Percentiles rank a stretch among this genome's conserved stretches.
Conservation (phyloP, 1,140 invertebrate genomes). For the Drosophila setifemur region DNA sequence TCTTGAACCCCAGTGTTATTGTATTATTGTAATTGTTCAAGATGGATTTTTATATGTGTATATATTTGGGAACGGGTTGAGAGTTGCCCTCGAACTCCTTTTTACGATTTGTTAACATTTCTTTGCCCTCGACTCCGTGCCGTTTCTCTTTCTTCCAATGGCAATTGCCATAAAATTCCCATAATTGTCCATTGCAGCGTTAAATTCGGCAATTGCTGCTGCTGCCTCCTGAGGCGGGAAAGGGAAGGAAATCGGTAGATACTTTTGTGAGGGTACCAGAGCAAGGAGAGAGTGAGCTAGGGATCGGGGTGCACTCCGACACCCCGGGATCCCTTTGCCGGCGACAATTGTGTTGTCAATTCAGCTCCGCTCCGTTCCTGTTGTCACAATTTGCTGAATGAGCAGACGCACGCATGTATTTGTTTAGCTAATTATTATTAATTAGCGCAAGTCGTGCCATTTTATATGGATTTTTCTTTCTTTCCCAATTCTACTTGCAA, state of each 20-base stretch:
- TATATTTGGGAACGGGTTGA: slow-evolving; percentile 19
- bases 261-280: not conserved
- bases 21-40: slow-evolving; percentile 25
- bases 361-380: slow-evolving; percentile 25
- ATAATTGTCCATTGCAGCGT: slow-evolving; percentile 75
- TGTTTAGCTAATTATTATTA: slow-evolving; percentile 68
- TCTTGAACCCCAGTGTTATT: slow-evolving; percentile 5
- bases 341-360: slow-evolving; percentile 40
- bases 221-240: slow-evolving; percentile 1
- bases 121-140: slow-evolving; percentile 28
- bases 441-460: slow-evolving; percentile 43
- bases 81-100: slow-evolving; percentile 31
- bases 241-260: slow-evolving; percentile 11
- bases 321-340: slow-evolving; percentile 3
- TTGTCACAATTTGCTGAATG: slow-evolving; percentile 46
- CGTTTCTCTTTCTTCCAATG: slow-evolving; percentile 44
- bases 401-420: slow-evolving; percentile 45
- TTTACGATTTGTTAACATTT: slow-evolving; percentile 74
- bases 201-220: slow-evolving; percentile 65
- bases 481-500: not conserved
- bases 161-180: slow-evolving; percentile 73
- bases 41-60: slow-evolving; percentile 21
- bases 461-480: not conserved
- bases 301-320: slow-evolving; percentile 16
- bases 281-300: not conserved